phyloP scores from a whole-genome alignment of 2,113 vertebrate species.

The Plotosus lineatus region DNA sequence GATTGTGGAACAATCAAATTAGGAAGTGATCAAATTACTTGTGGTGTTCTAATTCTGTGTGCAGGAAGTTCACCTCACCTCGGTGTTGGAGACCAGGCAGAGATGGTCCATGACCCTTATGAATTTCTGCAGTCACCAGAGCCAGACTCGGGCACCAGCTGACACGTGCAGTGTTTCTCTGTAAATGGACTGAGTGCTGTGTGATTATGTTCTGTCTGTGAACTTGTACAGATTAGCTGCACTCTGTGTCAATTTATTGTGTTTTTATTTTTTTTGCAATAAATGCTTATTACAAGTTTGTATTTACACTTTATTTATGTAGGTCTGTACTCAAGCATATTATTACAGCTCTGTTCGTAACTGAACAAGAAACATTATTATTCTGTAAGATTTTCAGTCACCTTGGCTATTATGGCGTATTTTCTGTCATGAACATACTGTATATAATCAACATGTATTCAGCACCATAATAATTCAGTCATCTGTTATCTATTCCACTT shows the following conservation, averaged over 20 bases:
- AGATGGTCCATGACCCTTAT: conserved; percentile 89
- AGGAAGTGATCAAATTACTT: not conserved
- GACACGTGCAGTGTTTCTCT: conserved; percentile 49
- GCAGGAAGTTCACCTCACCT: conserved; percentile 90
- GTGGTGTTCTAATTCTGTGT: conserved; percentile 15
- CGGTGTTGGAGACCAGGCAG: conserved; percentile 87
- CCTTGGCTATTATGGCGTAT: not conserved
- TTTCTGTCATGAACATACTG: not conserved
- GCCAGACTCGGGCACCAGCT: conserved; percentile 75
- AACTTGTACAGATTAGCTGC: conserved; percentile 64
- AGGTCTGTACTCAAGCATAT: not conserved
- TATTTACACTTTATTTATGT: not conserved
- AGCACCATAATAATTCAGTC: no score
- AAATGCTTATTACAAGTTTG: conserved; percentile 56
- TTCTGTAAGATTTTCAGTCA: not conserved
- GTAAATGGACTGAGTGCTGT: conserved; percentile 28
- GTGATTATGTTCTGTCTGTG: conserved; percentile 40
- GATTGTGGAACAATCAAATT: not conserved
- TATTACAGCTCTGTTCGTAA: not conserved
- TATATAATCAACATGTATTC: no score
- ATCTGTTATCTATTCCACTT: no score
- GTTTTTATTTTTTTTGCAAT: conserved; percentile 48
- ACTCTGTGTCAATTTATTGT: conserved; percentile 31
- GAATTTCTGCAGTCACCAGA: conserved; percentile 97
- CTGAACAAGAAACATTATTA: not conserved